Percentiles rank a stretch among this genome's conserved stretches.
phyloP scores from a whole-genome alignment of 2,113 vertebrate genomes.

The Planiliza haematocheilus region DNA sequence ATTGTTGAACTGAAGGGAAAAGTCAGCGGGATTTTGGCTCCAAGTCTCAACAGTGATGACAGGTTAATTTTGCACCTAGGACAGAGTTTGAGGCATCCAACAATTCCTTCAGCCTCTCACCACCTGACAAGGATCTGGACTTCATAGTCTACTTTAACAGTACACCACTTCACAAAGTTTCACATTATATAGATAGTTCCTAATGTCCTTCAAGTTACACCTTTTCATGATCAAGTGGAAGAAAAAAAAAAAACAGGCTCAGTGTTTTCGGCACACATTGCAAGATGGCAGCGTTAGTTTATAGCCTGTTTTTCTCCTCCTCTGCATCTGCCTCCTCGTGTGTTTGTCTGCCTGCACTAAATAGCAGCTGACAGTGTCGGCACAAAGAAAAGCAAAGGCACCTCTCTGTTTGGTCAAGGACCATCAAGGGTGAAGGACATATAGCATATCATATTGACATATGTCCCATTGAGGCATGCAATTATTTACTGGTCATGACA shows the following conservation, averaged over 20 bases:
- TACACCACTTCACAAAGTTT: conserved; percentile 32
- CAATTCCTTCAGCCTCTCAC: conserved; percentile 40
- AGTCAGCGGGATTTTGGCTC: conserved; percentile 53
- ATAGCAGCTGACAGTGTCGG: conserved; percentile 57
- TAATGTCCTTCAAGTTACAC: conserved; percentile 26
- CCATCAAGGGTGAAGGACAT: conserved; percentile 84
- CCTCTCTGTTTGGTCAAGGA: conserved; percentile 81
- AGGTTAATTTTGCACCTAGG: conserved; percentile 64
- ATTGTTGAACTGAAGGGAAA: conserved; percentile 48
- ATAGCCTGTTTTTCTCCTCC: conserved; percentile 5
- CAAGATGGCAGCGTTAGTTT: conserved; percentile 3
- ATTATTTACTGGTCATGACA: conserved; percentile 90
- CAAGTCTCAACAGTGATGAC: conserved; percentile 50
- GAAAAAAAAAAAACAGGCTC: conserved; percentile 4
- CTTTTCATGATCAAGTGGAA: conserved; percentile 18
- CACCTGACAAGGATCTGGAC: conserved; percentile 60
- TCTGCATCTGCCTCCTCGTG: conserved; percentile 24
- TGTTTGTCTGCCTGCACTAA: conserved; percentile 52
- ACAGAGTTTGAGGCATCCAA: conserved; percentile 48
- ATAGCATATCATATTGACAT: conserved; percentile 85
- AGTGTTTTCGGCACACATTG: conserved; percentile 2
- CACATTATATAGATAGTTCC: background rate
- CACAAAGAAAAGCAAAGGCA: conserved; percentile 55
- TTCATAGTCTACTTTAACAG: conserved; percentile 53
- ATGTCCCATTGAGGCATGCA: conserved; percentile 85